These are phyloP conservation scores for Rachycentron canadum DNA, from an alignment of 2,797 vertebrate species.

Conservation along the genomic window DNA sequence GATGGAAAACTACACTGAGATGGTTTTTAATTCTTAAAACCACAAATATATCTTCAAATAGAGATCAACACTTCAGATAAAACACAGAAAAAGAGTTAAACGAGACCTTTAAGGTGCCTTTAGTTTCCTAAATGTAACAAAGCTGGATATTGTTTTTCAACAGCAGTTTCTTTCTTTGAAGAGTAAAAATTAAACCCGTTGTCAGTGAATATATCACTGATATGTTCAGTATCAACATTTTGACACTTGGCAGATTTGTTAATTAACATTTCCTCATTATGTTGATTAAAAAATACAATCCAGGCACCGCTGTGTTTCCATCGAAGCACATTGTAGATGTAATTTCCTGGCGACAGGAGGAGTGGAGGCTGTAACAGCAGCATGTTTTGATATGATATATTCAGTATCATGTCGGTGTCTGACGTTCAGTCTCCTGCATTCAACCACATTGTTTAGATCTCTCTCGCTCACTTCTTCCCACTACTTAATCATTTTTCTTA, in stretches of 20 bases:
- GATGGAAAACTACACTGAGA: too few relatives aligned
- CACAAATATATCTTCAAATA: too few relatives aligned
- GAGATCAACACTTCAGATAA: too few relatives aligned
- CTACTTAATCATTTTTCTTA: not conserved
- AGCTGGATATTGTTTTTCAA: too few relatives aligned
- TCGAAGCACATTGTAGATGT: not conserved
- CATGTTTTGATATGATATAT: not conserved
- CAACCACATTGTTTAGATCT: not conserved
- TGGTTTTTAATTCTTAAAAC: too few relatives aligned
- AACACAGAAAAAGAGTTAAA: too few relatives aligned
- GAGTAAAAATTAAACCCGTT: not conserved
- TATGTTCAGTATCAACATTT: not conserved
- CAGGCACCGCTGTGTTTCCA: not conserved
- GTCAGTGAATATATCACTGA: not conserved
- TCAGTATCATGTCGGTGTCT: not conserved
- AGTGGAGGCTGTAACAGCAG: not conserved
- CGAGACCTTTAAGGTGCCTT: too few relatives aligned
- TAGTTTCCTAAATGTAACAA: too few relatives aligned
- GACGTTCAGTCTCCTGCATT: not conserved
- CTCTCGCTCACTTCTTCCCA: not conserved
- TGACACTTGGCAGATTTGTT: not conserved
- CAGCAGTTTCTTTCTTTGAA: too few relatives aligned
- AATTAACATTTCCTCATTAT: conserved; percentile 12
- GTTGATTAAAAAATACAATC: not conserved
- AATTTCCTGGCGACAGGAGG: not conserved